Evolutionary conservation across 2,113 vertebrate genomes (phyloP).

Genomic region (Ancistrus triradiatus): DNA sequence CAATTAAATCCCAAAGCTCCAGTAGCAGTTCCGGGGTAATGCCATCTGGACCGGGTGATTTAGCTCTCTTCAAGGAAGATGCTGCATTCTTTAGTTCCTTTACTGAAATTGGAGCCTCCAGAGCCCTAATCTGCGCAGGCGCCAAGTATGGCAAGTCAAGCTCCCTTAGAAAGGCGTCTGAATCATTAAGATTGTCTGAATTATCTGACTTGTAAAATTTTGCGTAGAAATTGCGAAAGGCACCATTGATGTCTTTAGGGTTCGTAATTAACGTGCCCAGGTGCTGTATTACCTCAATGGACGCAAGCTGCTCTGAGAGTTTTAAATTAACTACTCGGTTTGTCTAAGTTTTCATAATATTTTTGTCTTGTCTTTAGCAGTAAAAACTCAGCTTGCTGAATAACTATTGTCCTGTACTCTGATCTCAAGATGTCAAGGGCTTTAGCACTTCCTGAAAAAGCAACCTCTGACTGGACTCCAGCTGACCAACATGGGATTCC

Average conservation of each 20-base stretch:
- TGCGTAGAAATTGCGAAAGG: neutral
- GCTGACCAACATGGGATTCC: neutral
- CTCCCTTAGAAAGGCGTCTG: neutral
- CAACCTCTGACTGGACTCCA: neutral
- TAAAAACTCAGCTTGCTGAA: neutral
- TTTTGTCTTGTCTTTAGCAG: neutral
- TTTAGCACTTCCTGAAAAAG: neutral
- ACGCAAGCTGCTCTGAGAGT: neutral
- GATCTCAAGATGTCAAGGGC: neutral
- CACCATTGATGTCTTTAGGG: neutral
- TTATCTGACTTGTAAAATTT: neutral
- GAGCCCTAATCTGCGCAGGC: neutral
- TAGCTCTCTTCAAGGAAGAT: conserved; percentile 29
- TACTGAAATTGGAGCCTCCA: neutral
- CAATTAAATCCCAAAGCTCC: neutral
- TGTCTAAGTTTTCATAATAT: neutral
- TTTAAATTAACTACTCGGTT: neutral
- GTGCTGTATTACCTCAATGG: neutral
- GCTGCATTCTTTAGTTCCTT: neutral
- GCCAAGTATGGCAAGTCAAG: neutral
- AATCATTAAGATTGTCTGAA: neutral
- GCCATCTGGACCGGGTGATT: neutral
- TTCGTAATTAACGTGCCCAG: neutral
- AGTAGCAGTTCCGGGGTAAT: conserved; percentile 5
- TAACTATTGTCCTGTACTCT: neutral